Base-by-base conservation (phyloP, 2,888 invertebrate species). In the Allacma fusca region DNA sequence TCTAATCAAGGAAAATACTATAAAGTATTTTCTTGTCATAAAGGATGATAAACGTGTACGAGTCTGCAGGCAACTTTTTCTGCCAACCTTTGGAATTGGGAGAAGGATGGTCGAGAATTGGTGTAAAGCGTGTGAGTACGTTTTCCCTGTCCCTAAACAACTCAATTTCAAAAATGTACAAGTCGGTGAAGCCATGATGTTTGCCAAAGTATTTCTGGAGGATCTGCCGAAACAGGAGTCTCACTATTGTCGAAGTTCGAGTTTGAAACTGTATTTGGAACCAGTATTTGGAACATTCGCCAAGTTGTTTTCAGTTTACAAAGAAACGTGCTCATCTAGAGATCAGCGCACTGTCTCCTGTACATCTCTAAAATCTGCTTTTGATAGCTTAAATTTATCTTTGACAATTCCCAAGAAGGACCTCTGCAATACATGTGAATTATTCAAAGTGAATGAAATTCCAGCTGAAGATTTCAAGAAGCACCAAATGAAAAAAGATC, bases 401-500 rank as follows among this genome's bases (percentile, higher is more conserved):
- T 44, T 75, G 0, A 7, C 13, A 13, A 1, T 1, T 1, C 26
- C 44, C 79, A 83, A 29, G 5, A 28, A 67, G n/a, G 67, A 67
- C n/a, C 16, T 28, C 12, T 67, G 67, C 28, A 29, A 67, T 70
- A 59, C 67, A 0, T 83, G 82, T 34, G 26, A 43, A 19, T 43
- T 50, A 34, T 76, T 44, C 23, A 50, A 81, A 68, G 34, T 16
- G 9, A 75, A 74, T 28, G 77, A 83, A 28, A 1, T 83, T 5
- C 13, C 59, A 23, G 73, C 81, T n/a, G 77, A 79, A 40, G 71
- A 78, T 0, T 80, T 69, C 21, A 40, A 71, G 24, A 71, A 1
- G 2, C 82, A 50, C 16, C 9, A 82, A 12, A 24, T 19, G 2
- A 74, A 72, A 29, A 84, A 80, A 65, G 65, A 82, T 69, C 40